Evolutionary conservation across 2,797 vertebrate genomes (phyloP).

Genomic region (Pogoniulus pusillus): DNA sequence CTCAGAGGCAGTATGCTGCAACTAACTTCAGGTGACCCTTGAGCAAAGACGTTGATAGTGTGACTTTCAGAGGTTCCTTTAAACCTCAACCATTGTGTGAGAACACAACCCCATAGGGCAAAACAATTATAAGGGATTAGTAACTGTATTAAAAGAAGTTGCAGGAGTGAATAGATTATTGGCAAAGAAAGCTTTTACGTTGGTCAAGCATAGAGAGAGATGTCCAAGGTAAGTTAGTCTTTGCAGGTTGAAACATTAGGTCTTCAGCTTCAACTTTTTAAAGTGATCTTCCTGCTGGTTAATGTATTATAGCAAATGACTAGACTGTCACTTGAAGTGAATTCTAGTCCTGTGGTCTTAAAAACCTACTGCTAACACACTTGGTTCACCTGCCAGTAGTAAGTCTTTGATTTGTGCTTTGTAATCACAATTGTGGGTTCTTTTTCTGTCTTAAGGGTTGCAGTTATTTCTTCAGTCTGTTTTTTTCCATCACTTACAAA

Average conservation of each 20-base stretch:
- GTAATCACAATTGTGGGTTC: not conserved
- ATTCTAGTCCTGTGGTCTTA: not conserved
- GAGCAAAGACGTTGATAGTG: not conserved
- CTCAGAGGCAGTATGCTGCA: not conserved
- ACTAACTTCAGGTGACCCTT: rapidly evolving
- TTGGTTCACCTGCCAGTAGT: not conserved
- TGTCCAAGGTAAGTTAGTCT: not conserved
- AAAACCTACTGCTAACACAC: not conserved
- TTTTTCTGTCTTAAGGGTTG: not conserved
- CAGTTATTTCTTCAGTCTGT: not conserved
- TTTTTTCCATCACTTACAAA: not conserved
- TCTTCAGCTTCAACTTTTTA: not conserved
- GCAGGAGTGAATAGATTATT: not conserved
- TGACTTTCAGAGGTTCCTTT: not conserved
- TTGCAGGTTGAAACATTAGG: not conserved
- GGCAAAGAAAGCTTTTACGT: not conserved
- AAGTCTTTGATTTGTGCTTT: not conserved
- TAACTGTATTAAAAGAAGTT: not conserved
- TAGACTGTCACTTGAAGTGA: not conserved
- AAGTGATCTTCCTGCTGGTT: not conserved
- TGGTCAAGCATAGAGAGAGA: rapidly evolving
- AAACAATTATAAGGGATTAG: not conserved
- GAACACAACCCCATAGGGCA: not conserved
- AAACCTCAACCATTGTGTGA: not conserved
- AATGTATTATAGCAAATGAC: not conserved